phyloP scores from a whole-genome alignment of 2,113 vertebrate species.

The Rhombomys opimus region DNA sequence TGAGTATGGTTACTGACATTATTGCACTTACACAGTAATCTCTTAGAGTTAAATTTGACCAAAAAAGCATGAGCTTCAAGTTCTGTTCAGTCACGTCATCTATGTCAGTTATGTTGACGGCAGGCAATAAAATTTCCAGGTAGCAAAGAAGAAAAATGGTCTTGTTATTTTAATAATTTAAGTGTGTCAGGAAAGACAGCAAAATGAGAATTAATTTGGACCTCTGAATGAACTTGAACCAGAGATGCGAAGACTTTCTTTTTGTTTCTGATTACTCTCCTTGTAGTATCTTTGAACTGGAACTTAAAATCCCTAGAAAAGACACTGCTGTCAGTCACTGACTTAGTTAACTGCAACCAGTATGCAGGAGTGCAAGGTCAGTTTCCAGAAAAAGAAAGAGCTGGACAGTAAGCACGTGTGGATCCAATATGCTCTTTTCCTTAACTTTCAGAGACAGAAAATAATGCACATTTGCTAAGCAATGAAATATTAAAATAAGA shows the following conservation, averaged over 20 bases:
- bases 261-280: background rate
- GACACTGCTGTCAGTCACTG: background rate
- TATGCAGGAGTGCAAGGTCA: too few species aligned
- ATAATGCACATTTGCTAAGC: background rate
- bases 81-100: background rate
- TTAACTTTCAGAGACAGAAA: background rate
- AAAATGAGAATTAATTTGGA: background rate
- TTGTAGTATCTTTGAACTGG: background rate
- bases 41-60: background rate
- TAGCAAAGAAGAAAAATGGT: background rate
- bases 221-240: background rate
- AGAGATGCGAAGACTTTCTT: background rate
- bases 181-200: background rate
- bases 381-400: background rate
- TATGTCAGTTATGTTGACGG: background rate
- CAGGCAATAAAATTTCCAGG: background rate
- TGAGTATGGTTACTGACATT: background rate
- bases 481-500: conserved; percentile 17
- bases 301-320: background rate
- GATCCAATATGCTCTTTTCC: background rate
- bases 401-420: background rate
- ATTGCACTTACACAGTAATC: background rate
- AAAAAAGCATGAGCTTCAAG: background rate
- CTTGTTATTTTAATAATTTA: background rate
- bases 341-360: background rate